A percentile compares a stretch with the other conserved stretches of the same genome.
phyloP scores from a whole-genome alignment of 2,113 vertebrate species.

The Boulengeromyrus knoepffleri region DNA sequence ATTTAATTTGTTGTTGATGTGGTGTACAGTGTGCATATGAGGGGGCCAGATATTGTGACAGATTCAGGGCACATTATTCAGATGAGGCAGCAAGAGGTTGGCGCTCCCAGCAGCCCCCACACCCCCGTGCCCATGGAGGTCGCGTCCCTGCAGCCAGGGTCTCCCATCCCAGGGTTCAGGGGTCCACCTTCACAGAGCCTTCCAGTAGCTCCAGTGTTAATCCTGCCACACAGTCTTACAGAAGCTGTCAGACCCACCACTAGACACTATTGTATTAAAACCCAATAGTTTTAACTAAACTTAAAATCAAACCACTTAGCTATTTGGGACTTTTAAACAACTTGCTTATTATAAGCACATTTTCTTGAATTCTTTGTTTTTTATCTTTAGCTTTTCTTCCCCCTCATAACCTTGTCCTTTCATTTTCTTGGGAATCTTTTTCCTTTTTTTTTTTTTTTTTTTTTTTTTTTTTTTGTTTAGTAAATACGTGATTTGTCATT shows the following conservation, averaged over 20 bases:
- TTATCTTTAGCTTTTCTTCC: neutral
- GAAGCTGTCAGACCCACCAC: neutral
- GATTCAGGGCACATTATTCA: constrained; percentile 99
- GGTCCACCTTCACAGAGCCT: constrained; percentile 44
- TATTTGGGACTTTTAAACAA: neutral
- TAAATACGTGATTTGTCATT: neutral
- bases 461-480: neutral
- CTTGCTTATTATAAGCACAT: neutral
- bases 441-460: neutral
- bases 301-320: neutral
- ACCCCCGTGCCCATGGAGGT: constrained; percentile 73
- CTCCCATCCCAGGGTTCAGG: constrained; percentile 51
- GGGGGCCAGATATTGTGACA: constrained; percentile 85
- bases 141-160: constrained; percentile 67
- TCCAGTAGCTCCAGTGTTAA: constrained; percentile 44
- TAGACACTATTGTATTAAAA: neutral
- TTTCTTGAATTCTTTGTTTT: neutral
- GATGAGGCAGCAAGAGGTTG: constrained; percentile 91
- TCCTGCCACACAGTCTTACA: constrained; percentile 22
- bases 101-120: constrained; percentile 78
- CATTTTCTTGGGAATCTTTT: neutral
- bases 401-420: neutral
- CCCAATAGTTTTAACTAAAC: neutral
- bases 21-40: constrained; percentile 83
- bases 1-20: constrained; percentile 90